These are phyloP conservation scores for Plagodis pulveraria DNA, from an alignment of 2,888 invertebrate genomes.

Conservation along the genomic window DNA sequence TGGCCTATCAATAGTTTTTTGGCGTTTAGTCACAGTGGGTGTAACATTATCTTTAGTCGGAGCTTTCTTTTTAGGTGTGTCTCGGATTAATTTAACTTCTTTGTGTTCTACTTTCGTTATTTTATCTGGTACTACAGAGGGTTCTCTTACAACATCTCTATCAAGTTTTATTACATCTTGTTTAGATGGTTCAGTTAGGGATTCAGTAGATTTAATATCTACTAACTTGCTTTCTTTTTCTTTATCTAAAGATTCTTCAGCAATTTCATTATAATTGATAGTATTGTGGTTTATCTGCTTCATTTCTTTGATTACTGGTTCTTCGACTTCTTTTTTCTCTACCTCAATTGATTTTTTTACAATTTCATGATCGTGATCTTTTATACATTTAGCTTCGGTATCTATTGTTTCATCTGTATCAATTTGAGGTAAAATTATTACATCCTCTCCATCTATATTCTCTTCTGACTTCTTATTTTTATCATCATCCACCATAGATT, in stretches of 20 bases:
- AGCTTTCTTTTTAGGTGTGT: slow-evolving; percentile 61
- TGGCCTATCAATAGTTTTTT: slow-evolving; percentile 47
- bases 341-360: slow-evolving; percentile 20
- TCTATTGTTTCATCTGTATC: slow-evolving; percentile 33
- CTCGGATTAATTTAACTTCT: slow-evolving; percentile 37
- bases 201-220: slow-evolving; percentile 21
- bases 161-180: slow-evolving; percentile 34
- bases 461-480: slow-evolving; percentile 25
- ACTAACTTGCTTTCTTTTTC: slow-evolving; percentile 23
- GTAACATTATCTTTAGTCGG: slow-evolving; percentile 50
- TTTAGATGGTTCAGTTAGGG: slow-evolving; percentile 35
- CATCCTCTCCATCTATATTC: slow-evolving; percentile 33
- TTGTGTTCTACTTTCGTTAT: slow-evolving; percentile 47
- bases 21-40: slow-evolving; percentile 55
- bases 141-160: slow-evolving; percentile 25
- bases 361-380: slow-evolving; percentile 12
- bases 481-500: slow-evolving; percentile 29
- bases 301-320: slow-evolving; percentile 14
- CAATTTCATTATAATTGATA: slow-evolving; percentile 24
- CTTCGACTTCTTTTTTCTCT: slow-evolving; percentile 28
- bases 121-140: slow-evolving; percentile 39
- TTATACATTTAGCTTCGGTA: slow-evolving; percentile 12
- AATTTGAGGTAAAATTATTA: slow-evolving; percentile 26
- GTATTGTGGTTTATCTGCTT: slow-evolving; percentile 5
- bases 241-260: slow-evolving; percentile 29